Percentiles rank a stretch among this genome's conserved stretches.
Conservation (phyloP, 2,113 vertebrate species). For the Heptranchias perlo region DNA sequence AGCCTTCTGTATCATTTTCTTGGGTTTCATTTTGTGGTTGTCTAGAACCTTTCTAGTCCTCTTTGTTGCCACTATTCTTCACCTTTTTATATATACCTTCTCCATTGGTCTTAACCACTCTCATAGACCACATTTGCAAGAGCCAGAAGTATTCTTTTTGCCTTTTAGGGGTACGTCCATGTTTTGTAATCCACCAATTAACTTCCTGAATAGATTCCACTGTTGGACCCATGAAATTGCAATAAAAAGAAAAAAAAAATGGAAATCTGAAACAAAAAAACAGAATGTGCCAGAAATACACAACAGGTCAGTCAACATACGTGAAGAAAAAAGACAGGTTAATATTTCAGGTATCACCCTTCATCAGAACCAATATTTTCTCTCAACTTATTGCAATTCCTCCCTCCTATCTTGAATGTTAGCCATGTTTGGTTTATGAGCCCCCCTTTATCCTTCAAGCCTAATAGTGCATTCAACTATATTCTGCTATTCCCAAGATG, state of each 20-base stretch:
- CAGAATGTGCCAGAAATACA: neutral
- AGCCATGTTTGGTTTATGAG: neutral
- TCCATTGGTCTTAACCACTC: no score
- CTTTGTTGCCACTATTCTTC: no score
- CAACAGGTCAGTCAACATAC: neutral
- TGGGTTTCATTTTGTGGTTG: no score
- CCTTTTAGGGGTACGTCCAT: neutral
- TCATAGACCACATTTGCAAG: neutral
- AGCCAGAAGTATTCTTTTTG: neutral
- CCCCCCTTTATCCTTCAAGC: neutral
- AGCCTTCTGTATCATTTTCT: no score
- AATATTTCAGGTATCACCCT: neutral
- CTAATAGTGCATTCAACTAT: neutral
- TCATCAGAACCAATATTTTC: neutral
- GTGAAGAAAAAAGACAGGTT: neutral
- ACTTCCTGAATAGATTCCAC: neutral
- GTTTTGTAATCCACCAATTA: neutral
- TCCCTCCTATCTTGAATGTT: neutral
- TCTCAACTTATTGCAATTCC: neutral
- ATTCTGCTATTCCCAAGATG: neutral
- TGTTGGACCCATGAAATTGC: neutral
- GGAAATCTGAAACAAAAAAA: neutral
- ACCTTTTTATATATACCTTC: no score
- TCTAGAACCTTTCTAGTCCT: no score
- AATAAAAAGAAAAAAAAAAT: neutral